These are phyloP conservation scores for Knipowitschia caucasica DNA, from an alignment of 2,797 vertebrate species.

Conservation along the genomic window DNA sequence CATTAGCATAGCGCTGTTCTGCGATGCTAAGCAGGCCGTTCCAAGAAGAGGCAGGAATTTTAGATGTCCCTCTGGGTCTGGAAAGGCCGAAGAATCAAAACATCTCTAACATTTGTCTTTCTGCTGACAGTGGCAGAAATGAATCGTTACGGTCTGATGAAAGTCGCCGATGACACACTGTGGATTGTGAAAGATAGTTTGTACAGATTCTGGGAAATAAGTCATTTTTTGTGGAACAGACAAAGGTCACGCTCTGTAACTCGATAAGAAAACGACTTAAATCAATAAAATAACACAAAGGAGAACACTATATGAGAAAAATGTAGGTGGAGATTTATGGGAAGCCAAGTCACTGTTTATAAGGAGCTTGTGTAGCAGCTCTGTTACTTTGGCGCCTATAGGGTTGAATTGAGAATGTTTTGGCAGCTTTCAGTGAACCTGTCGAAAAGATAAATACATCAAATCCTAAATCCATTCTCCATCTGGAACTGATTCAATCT, in stretches of 20 bases:
- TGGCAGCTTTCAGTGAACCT: neutral
- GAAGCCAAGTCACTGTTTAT: too few relatives aligned
- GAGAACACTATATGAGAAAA: too few relatives aligned
- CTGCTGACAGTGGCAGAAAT: constrained; percentile 27
- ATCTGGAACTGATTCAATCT: too few relatives aligned
- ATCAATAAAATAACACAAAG: too few relatives aligned
- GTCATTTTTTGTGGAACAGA: too few relatives aligned
- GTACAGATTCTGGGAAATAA: neutral
- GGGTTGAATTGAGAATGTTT: neutral
- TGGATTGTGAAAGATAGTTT: neutral
- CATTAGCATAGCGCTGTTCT: constrained; percentile 22
- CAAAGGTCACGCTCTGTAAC: too few relatives aligned
- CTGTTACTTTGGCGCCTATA: too few relatives aligned
- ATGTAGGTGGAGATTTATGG: too few relatives aligned
- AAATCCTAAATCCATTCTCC: neutral
- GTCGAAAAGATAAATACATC: neutral
- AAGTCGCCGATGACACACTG: neutral
- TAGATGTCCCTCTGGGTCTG: neutral
- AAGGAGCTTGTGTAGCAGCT: too few relatives aligned
- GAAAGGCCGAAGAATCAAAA: constrained; percentile 23
- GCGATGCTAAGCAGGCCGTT: constrained; percentile 24
- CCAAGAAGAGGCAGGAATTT: constrained; percentile 20
- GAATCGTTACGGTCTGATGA: too few relatives aligned
- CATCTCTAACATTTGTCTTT: constrained; percentile 30
- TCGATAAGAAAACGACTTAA: too few relatives aligned